A percentile compares a stretch with the other conserved stretches of the same genome.
These are phyloP conservation scores for Chrysemys picta DNA, from an alignment of 2,113 vertebrate genomes.

Conservation along the genomic window DNA sequence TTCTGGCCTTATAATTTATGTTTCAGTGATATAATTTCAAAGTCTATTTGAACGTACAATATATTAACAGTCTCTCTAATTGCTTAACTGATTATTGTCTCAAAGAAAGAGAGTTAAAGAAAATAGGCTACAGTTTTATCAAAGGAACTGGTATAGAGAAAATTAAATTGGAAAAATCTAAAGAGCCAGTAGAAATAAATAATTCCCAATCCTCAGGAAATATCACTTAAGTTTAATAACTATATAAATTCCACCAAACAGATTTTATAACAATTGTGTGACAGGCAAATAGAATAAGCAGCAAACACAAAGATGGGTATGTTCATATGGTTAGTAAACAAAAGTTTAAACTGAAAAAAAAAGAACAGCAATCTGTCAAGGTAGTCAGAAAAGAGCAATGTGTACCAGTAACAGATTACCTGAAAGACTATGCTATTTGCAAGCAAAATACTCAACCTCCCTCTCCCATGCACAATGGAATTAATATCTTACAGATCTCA, in stretches of 20 bases:
- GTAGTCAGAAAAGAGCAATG: background rate
- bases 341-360: background rate
- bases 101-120: background rate
- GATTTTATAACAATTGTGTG: background rate
- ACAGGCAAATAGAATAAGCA: background rate
- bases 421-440: background rate
- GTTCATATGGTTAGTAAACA: background rate
- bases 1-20: background rate
- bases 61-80: background rate
- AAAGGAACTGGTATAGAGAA: background rate
- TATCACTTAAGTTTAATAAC: background rate
- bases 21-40: constrained; percentile 29
- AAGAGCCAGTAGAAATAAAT: background rate
- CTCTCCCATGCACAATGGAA: background rate
- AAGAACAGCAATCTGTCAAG: background rate
- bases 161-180: background rate
- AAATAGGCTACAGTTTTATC: background rate
- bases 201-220: background rate
- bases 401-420: background rate
- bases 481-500: background rate
- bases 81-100: background rate
- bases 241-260: background rate
- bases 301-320: background rate
- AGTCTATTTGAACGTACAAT: background rate
- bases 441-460: background rate